These are phyloP conservation scores for Notodonta dromedarius DNA, from an alignment of 2,888 invertebrate species.

Conservation along the genomic window DNA sequence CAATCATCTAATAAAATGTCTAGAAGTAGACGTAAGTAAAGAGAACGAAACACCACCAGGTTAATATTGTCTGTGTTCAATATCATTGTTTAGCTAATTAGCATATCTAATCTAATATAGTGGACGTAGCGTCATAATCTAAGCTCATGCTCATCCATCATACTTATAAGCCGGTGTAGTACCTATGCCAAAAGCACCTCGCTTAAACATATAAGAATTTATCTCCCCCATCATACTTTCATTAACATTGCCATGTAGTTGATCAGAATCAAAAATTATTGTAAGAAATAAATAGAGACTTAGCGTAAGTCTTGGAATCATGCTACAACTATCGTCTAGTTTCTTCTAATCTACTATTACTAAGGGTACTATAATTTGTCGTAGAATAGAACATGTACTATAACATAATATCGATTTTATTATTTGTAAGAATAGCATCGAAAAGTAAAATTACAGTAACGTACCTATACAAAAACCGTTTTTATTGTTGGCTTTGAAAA, in stretches of 20 bases:
- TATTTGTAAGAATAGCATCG: conserved; percentile 64
- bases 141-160: conserved; percentile 29
- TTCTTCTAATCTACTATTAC: conserved; percentile 52
- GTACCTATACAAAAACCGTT: conserved; percentile 38
- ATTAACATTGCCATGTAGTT: conserved; percentile 29
- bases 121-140: conserved; percentile 25
- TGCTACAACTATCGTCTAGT: conserved; percentile 47
- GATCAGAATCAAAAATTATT: conserved; percentile 52
- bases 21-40: conserved; percentile 38
- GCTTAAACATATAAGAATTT: conserved; percentile 33
- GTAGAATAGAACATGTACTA: conserved; percentile 83
- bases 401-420: conserved; percentile 76
- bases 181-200: conserved; percentile 46
- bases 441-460: conserved; percentile 47
- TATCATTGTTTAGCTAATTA: conserved; percentile 44
- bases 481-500: conserved; percentile 39
- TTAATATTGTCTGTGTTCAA: conserved; percentile 76
- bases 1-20: conserved; percentile 28
- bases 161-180: conserved; percentile 31
- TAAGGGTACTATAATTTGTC: conserved; percentile 60
- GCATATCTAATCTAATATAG: conserved; percentile 30
- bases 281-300: conserved; percentile 44
- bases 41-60: conserved; percentile 71
- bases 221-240: conserved; percentile 11
- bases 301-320: conserved; percentile 45